Evolutionary conservation across 2,113 vertebrate genomes (phyloP).

Genomic region (Antigone vipio): DNA sequence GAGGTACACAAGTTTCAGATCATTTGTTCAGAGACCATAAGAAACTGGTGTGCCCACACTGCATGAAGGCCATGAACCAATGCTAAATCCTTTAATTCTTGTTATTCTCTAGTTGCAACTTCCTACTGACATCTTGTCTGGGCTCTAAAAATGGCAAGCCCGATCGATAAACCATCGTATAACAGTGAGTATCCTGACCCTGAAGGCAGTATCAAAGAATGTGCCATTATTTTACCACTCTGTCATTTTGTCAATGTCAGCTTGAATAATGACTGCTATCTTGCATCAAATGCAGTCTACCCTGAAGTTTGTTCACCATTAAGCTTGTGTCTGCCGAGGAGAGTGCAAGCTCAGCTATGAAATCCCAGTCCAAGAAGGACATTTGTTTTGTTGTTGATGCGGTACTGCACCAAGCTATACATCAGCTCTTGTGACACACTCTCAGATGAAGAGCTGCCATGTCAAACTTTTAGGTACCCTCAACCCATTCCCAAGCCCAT

Average conservation of each 20-base stretch:
- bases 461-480: neutral
- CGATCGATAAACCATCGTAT: conserved; percentile 3
- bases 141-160: conserved; percentile 39
- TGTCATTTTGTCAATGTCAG: conserved; percentile 68
- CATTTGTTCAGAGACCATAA: neutral
- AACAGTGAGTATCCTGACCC: conserved; percentile 49
- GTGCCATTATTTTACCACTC: conserved; percentile 44
- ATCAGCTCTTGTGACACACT: neutral
- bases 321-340: neutral
- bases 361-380: conserved; percentile 14
- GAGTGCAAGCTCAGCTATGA: conserved; percentile 63
- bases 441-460: neutral
- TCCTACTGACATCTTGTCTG: conserved; percentile 48
- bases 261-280: conserved; percentile 64
- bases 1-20: neutral
- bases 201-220: conserved; percentile 58
- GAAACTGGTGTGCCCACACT: fast-evolving
- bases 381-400: conserved; percentile 18
- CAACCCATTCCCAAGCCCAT: neutral
- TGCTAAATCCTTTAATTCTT: conserved; percentile 33
- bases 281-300: conserved; percentile 64
- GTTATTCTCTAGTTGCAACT: conserved; percentile 2
- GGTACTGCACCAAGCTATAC: neutral
- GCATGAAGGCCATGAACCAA: neutral
- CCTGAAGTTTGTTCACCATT: conserved; percentile 62